Percentiles rank a stretch among this genome's conserved stretches.
These are phyloP conservation scores for Drosophila triauraria DNA, from an alignment of 1,140 invertebrate genomes.

Conservation along the genomic window DNA sequence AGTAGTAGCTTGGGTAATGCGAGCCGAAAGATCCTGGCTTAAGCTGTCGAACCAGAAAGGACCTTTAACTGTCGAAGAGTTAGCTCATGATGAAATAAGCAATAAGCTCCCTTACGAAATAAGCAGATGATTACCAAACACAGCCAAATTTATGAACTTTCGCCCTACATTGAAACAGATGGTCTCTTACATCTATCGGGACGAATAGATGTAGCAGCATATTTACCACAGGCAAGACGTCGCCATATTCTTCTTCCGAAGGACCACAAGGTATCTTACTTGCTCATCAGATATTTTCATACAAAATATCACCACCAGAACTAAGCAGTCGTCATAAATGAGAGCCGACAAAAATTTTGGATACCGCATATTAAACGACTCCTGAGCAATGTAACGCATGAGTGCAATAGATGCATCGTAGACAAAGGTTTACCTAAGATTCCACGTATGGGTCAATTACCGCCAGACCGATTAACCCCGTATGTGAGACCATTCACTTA, in stretches of 20 bases:
- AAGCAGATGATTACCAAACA: neutral
- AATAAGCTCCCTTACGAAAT: no score
- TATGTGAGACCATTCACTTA: neutral
- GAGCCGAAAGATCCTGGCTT: neutral
- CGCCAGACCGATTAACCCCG: conserved; percentile 2
- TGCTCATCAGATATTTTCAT: no score
- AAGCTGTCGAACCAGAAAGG: neutral
- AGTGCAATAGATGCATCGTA: neutral
- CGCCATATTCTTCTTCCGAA: no score
- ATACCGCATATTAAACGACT: neutral
- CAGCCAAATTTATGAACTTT: neutral
- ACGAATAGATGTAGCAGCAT: no score
- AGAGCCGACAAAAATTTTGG: conserved; percentile 7
- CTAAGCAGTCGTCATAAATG: neutral
- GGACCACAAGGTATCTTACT: no score
- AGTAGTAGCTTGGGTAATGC: neutral
- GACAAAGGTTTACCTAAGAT: neutral
- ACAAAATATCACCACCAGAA: no score
- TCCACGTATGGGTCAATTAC: neutral
- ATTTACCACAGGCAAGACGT: no score
- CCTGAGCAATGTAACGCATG: neutral
- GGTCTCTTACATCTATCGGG: neutral
- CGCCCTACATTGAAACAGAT: neutral
- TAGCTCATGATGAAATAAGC: no score
- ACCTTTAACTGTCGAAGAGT: neutral